Percentiles rank a stretch among this genome's conserved stretches.
Evolutionary conservation across 2,113 vertebrate genomes (phyloP).

Genomic region (Chitala chitala): DNA sequence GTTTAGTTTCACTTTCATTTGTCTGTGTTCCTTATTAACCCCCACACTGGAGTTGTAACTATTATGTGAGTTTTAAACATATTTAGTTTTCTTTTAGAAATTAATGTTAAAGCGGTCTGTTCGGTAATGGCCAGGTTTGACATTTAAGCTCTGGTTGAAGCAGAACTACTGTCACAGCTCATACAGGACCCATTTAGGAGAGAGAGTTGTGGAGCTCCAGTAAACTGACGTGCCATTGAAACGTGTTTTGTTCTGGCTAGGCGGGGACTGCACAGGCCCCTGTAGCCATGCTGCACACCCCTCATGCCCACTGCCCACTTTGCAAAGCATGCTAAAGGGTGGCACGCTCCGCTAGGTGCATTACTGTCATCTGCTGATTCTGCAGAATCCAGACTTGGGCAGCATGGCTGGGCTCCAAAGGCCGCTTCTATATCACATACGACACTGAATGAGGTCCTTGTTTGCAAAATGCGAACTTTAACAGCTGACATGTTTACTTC

Average conservation of each 20-base stretch:
- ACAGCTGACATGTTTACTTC: too few species aligned
- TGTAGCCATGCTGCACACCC: slow-evolving; percentile 42
- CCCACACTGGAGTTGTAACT: slow-evolving; percentile 79
- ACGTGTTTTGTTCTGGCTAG: slow-evolving; percentile 25
- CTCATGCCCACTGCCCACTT: too few species aligned
- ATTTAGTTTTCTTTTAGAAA: slow-evolving; percentile 45
- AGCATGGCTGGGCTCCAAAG: too few species aligned
- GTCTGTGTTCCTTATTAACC: slow-evolving; percentile 52
- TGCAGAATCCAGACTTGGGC: too few species aligned
- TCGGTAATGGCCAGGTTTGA: slow-evolving; percentile 33
- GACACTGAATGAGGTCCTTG: too few species aligned
- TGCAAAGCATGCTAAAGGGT: too few species aligned
- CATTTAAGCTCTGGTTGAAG: slow-evolving; percentile 40
- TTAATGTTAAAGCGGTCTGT: slow-evolving; percentile 62
- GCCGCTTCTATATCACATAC: too few species aligned
- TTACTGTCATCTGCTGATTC: too few species aligned
- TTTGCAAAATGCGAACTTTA: too few species aligned
- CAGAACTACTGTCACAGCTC: slow-evolving; percentile 68
- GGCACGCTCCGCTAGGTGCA: too few species aligned
- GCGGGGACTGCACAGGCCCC: slow-evolving; percentile 17
- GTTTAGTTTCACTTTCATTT: slow-evolving; percentile 39
- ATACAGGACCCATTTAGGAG: slow-evolving; percentile 46
- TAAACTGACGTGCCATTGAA: slow-evolving; percentile 65
- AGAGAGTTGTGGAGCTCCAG: slow-evolving; percentile 62
- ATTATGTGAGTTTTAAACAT: slow-evolving; percentile 35